These are phyloP conservation scores for Bhutanitis thaidina DNA, from an alignment of 2,888 invertebrate species.

Conservation along the genomic window DNA sequence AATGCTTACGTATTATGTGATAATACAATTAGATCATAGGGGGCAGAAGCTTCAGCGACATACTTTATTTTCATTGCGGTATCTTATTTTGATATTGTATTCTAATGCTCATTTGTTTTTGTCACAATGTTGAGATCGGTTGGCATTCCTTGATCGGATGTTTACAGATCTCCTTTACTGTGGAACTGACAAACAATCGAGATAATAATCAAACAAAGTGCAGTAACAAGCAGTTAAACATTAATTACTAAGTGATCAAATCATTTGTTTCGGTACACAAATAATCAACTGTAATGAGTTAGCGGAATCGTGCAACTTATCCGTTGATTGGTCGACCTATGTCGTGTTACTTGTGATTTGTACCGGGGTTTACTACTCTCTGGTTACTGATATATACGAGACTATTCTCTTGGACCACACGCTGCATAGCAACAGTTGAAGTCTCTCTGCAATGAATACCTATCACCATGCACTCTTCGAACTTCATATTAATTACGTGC, in stretches of 20 bases:
- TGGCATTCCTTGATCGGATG: neutral
- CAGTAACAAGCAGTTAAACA: neutral
- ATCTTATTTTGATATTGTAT: neutral
- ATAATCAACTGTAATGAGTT: neutral
- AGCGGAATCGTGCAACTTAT: neutral
- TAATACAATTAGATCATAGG: conserved; percentile 25
- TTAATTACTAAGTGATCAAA: neutral
- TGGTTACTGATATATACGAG: neutral
- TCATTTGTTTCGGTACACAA: neutral
- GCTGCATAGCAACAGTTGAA: neutral
- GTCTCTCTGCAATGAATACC: too few relatives aligned
- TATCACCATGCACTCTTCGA: too few relatives aligned
- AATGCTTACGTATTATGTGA: conserved; percentile 22
- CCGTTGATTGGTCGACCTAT: neutral
- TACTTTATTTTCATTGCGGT: neutral
- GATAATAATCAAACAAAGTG: neutral
- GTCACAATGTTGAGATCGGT: neutral
- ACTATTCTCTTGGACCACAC: conserved; percentile 2
- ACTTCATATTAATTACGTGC: too few relatives aligned
- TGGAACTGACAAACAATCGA: neutral
- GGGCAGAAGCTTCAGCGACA: conserved; percentile 5
- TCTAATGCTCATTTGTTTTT: neutral
- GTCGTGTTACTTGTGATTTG: neutral
- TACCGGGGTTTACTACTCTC: neutral
- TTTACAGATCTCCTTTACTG: neutral